Evolutionary conservation across 2,888 invertebrate genomes (phyloP), one percentile per base, ranked within the genome.

Genomic region (Acanthacorydalis orientalis): DNA sequence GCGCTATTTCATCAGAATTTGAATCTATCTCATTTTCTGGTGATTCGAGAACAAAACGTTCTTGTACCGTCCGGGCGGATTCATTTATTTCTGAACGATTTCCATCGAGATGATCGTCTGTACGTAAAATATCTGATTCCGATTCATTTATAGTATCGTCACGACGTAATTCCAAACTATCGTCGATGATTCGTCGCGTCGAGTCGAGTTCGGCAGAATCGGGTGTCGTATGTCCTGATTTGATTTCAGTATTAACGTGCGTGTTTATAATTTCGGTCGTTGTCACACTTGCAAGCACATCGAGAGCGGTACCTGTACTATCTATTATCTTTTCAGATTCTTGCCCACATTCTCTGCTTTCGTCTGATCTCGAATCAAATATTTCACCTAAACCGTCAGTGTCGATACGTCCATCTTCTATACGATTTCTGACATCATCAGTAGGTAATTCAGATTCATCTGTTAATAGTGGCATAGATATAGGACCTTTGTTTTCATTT

Each of bases 391-490:
- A 11, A 15, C 4, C 32, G 9, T 46, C 46, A 4, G 46, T 16
- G 50, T 51, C 31, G 44, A 48, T 14, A n/a, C 11, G 41, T 43
- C 42, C 44, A 23, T 40, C 46, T 44, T 43, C 47, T 34, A 50
- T 48, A n/a, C 48, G 44, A 6, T 38, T n/a, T 7, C 31, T 46
- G 16, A 64, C 63, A 10, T 48, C 43, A 4, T 56, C 57, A 16
- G 40, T 40, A 43, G 47, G 32, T 16, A 49, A 23, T 31, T 62
- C 51, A 11, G 57, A 69, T 42, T 59, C 73, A 49, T 75, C 75
- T 4, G 72, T 74, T 31, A 77, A 62, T 53, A 77, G 58, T 1
- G 77, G 77, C 77, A 77, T 77, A 31, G 75, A 75, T 51, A 72
- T 73, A 7, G 71, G 65, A 14, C 62, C 55, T 56, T 60, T 55